phyloP scores from a whole-genome alignment of 1,140 invertebrate genomes.

The Microvelia longipes region DNA sequence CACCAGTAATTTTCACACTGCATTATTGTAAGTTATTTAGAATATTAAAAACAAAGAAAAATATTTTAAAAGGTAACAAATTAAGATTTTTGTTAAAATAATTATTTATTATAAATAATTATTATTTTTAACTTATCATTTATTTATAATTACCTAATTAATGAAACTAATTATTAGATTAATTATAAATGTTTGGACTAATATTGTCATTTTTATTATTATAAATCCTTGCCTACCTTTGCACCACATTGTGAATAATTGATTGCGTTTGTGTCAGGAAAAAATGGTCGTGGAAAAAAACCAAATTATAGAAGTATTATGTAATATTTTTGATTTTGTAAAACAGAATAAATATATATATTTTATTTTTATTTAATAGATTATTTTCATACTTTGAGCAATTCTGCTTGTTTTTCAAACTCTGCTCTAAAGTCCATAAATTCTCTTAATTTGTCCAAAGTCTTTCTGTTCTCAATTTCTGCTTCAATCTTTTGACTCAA shows the following conservation, averaged over 20 bases:
- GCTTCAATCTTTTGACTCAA: not conserved
- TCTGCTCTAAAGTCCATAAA: not conserved
- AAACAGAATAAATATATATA: not conserved
- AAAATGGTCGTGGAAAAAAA: not conserved
- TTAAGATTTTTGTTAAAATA: no score
- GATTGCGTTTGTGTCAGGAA: not conserved
- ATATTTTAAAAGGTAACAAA: no score
- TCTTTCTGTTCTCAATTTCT: not conserved
- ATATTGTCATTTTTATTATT: no score
- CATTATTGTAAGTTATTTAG: no score
- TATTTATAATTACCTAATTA: no score
- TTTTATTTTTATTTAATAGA: not conserved
- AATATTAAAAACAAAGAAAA: no score
- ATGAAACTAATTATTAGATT: no score
- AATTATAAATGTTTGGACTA: no score
- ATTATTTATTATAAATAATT: no score
- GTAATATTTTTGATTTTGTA: not conserved
- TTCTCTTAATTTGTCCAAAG: not conserved
- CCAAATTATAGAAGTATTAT: not conserved
- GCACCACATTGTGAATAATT: not conserved
- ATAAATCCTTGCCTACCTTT: no score
- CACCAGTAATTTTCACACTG: no score
- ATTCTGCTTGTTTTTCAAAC: not conserved
- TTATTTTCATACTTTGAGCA: not conserved
- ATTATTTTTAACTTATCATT: no score